Base-by-base conservation (phyloP, 2,797 vertebrate species). In the Melanogrammus aeglefinus region DNA sequence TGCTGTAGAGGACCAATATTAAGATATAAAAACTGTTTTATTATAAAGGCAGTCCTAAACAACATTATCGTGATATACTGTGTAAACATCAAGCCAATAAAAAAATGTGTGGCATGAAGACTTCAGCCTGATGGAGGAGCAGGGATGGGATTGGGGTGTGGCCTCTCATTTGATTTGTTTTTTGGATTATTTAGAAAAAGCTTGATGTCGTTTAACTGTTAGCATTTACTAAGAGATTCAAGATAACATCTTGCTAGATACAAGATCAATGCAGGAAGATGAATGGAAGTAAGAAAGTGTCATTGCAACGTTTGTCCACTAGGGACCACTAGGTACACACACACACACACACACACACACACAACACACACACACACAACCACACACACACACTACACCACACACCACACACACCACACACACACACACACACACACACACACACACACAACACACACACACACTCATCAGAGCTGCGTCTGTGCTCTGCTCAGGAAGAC, bases 401-500 rank as follows among this genome's bases (percentile, higher is more conserved):
- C n/a, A n/a, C n/a, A n/a, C n/a, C n/a, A n/a, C n/a, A n/a, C n/a
- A n/a, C n/a, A n/a, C n/a, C n/a, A 76, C 66, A 73, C 76, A 31
- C 18, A 10, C 63, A n/a, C 24, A 69, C 63, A n/a, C 24, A 69
- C 63, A 44, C 18, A 31, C n/a, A 38, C 36, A 83, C 36, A 39
- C 16, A 31, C 27, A 77, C 39, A 72, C 31, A 27, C 72, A 76
- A 44, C 76, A 31, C 21, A 10, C 41, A 44, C 41, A 12, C 4
- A 3, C 47, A 63, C 24, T 69, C 63, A 69, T 69, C 63, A 27
- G 63, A 24, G n/a, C 31, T 74, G 6, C 79, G 73, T 77, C 5
- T 86, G n/a, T 85, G 78, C 88, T 85, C 82, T 72, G 57, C 86
- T 33, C 90, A 99, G 98, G 92, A 98, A 97, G 89, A 97, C 97